Percentiles rank a stretch among this genome's conserved stretches.
Conservation (phyloP, 2,113 vertebrate species). For the Melanostigma gelatinosum region DNA sequence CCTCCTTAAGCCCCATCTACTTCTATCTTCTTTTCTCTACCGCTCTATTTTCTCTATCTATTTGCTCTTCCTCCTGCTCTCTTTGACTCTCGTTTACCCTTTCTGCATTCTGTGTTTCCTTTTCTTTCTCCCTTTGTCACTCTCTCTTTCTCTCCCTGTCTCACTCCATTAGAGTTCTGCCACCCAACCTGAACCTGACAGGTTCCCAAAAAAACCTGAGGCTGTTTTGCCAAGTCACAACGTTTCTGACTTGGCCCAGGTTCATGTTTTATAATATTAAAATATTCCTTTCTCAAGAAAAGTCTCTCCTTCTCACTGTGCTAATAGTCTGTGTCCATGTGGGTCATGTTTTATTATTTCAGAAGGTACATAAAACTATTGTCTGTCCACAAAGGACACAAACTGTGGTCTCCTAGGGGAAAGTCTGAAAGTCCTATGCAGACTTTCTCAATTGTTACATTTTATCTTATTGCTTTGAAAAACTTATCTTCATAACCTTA, state of each 20-base stretch:
- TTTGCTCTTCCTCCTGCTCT: neutral
- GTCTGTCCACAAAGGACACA: too few relatives aligned
- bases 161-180: neutral
- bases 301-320: neutral
- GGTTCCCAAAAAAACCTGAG: neutral
- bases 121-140: neutral
- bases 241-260: neutral
- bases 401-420: neutral
- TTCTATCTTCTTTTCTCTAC: conserved; percentile 17
- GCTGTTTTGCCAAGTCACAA: neutral
- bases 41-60: neutral
- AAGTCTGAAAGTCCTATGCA: neutral
- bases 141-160: neutral
- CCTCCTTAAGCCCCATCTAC: conserved; percentile 32
- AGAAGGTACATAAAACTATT: too few relatives aligned
- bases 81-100: neutral
- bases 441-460: neutral
- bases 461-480: too few relatives aligned
- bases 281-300: neutral
- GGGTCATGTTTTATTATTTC: neutral
- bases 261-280: neutral
- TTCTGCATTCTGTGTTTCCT: neutral
- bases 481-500: neutral
- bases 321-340: neutral
- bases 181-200: neutral